Conservation (phyloP, 1,140 invertebrate genomes). For the Pristionchus pacificus region DNA sequence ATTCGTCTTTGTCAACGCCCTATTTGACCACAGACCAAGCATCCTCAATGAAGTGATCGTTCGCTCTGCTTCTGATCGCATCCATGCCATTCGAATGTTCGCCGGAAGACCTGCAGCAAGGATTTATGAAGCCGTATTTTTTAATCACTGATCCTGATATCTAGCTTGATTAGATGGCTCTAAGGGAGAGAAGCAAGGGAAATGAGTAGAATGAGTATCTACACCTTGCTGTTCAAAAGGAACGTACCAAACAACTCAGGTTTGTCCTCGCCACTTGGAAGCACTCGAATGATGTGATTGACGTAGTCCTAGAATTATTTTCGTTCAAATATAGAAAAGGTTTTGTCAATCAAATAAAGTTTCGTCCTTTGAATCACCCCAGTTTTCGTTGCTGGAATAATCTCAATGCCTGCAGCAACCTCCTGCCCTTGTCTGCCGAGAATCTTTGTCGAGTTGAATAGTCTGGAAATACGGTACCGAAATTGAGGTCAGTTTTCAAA, state of each 20-base stretch:
- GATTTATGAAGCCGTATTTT: constrained; percentile 36
- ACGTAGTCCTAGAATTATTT: constrained; percentile 32
- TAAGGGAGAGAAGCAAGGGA: no score
- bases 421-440: not conserved
- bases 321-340: constrained; percentile 10
- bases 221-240: no score
- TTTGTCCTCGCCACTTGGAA: constrained; percentile 62
- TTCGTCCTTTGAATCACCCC: constrained; percentile 3
- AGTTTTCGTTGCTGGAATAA: not conserved
- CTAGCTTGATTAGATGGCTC: no score
- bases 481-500: no score
- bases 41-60: constrained; percentile 27
- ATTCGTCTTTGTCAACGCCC: constrained; percentile 3
- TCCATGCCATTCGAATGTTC: constrained; percentile 75
- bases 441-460: not conserved
- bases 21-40: not conserved
- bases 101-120: constrained; percentile 74
- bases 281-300: constrained; percentile 4
- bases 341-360: constrained; percentile 6
- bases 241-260: constrained; percentile 60
- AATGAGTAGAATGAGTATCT: no score
- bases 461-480: no score
- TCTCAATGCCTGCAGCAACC: constrained; percentile 1
- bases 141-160: no score
- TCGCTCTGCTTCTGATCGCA: constrained; percentile 64